Percentiles rank a stretch among this genome's conserved stretches.
phyloP scores from a whole-genome alignment of 2,888 invertebrate species.

The Beris morrisii region DNA sequence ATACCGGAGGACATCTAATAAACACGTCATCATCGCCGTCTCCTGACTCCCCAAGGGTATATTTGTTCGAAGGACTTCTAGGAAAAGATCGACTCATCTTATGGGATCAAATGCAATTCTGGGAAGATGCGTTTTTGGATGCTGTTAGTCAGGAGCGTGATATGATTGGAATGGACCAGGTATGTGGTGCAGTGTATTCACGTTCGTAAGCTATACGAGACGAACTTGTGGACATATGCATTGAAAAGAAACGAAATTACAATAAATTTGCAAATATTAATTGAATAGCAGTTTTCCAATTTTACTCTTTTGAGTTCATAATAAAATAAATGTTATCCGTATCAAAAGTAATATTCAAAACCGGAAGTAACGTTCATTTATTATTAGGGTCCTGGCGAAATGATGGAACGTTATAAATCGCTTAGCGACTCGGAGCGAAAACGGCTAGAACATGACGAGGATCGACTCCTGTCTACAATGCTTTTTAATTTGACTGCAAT shows the following conservation, averaged over 20 bases:
- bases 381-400: slow-evolving; percentile 83
- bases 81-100: slow-evolving; percentile 72
- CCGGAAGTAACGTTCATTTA: neutral
- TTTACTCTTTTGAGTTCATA: too few relatives aligned
- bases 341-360: neutral
- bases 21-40: slow-evolving; percentile 86
- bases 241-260: too few relatives aligned
- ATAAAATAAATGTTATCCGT: too few relatives aligned
- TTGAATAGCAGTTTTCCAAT: too few relatives aligned
- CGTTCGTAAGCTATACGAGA: too few relatives aligned
- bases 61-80: slow-evolving; percentile 85
- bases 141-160: slow-evolving; percentile 97
- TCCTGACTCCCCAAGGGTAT: slow-evolving; percentile 85
- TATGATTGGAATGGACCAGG: slow-evolving; percentile 99
- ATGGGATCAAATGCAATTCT: slow-evolving; percentile 99
- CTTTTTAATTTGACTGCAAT: slow-evolving; percentile 96
- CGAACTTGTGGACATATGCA: too few relatives aligned
- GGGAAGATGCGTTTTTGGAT: slow-evolving; percentile 99
- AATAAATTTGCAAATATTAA: too few relatives aligned
- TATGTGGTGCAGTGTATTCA: slow-evolving; percentile 40
- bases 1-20: slow-evolving; percentile 82
- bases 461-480: slow-evolving; percentile 90
- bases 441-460: slow-evolving; percentile 96
- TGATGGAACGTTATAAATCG: slow-evolving; percentile 97
- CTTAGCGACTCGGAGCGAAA: slow-evolving; percentile 91